Percentiles rank a stretch among this genome's conserved stretches.
phyloP scores from a whole-genome alignment of 1,140 invertebrate species.

The Tetramorium parvispinum region DNA sequence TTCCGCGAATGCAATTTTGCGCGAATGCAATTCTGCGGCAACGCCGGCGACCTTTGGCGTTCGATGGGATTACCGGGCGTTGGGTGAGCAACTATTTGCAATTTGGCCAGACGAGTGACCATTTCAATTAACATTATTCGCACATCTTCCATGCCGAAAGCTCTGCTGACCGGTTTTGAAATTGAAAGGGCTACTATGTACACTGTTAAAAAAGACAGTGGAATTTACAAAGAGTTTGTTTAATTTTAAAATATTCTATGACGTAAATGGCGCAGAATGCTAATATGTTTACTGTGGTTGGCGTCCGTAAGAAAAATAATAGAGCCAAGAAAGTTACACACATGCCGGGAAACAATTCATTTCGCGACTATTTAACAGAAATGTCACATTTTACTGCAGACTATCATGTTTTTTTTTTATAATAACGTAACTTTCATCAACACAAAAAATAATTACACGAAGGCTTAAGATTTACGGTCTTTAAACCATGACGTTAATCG shows the following conservation, averaged over 20 bases:
- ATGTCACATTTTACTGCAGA: not conserved
- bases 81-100: constrained; percentile 62
- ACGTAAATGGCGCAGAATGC: not conserved
- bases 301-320: not conserved
- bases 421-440: constrained; percentile 18
- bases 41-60: constrained; percentile 49
- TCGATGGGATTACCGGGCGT: constrained; percentile 43
- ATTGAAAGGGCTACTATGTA: not conserved
- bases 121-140: constrained; percentile 69
- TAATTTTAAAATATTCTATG: not conserved
- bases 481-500: constrained; percentile 59
- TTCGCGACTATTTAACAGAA: constrained; percentile 22
- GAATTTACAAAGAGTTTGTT: not conserved
- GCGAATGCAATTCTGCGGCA: constrained; percentile 62
- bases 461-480: constrained; percentile 21
- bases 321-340: not conserved
- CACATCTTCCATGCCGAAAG: constrained; percentile 44
- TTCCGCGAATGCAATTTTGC: constrained; percentile 55
- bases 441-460: constrained; percentile 36
- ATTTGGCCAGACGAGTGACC: constrained; percentile 44
- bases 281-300: not conserved
- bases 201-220: not conserved
- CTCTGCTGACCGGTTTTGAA: not conserved
- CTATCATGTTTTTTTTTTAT: not conserved
- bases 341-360: not conserved